Evolutionary conservation across 2,113 vertebrate species (phyloP), one percentile per base, ranked within the genome.

Genomic region (Holacanthus passer): DNA sequence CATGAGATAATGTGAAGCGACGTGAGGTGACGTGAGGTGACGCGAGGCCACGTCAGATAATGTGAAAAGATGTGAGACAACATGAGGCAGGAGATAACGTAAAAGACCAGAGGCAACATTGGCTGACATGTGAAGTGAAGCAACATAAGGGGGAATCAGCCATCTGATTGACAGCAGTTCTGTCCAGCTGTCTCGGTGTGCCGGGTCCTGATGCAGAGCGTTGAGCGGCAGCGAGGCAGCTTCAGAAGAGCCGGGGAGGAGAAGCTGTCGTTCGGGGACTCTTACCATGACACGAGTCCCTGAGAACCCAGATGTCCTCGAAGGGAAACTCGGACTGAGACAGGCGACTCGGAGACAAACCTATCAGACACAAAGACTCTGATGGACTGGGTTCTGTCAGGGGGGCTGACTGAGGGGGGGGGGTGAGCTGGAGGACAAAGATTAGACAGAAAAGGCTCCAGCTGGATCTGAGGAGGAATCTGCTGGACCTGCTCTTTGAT

Each of bases 241-340:
- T 69, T 84, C 84, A 76, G 72, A 64, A 19, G 71, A 87, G 88
- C 69, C 64, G 37, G 43, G 66, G 39, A n/a, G 74, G 55, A 13
- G 47, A 43, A 60, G 84, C 71, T 24, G 37, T 47, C 0, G 27
- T 48, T 70, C 3, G 17, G 58, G 82, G 24, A 58, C 59, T 90
- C 94, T 94, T 95, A 95, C 94, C 94, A 63, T 87, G 67, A 85
- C 81, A 76, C 27, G 90, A 90, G 88, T 92, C 90, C 89, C 94
- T 92, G 82, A 94, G 91, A 68, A 95, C 93, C 94, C 94, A 95
- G 83, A 95, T 90, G 87, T 95, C 93, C 89, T 94, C 86, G 13
- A 90, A 90, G 79, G 88, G 88, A 89, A 88, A 90, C 22, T 73
- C 88, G 24, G 87, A 77, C 79, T 88, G 86, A 77, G 89, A 93